Percentiles rank a stretch among this genome's conserved stretches.
phyloP scores from a whole-genome alignment of 2,888 invertebrate genomes.

The Eupithecia tripunctaria region DNA sequence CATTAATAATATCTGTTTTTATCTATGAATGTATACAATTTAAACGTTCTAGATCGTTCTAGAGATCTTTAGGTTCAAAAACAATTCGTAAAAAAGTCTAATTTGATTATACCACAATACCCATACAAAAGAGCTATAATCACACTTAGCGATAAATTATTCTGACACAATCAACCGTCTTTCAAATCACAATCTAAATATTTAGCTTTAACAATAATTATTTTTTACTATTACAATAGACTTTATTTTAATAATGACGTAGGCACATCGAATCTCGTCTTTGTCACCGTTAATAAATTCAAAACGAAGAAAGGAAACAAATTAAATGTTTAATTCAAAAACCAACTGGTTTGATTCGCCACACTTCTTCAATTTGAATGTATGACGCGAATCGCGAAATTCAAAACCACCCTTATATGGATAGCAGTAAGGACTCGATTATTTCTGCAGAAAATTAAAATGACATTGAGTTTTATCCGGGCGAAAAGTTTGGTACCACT shows the following conservation, averaged over 20 bases:
- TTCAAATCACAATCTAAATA: constrained; percentile 27
- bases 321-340: constrained; percentile 81
- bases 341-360: constrained; percentile 75
- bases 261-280: constrained; percentile 66
- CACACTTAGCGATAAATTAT: constrained; percentile 27
- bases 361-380: constrained; percentile 57
- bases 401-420: constrained; percentile 9
- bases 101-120: constrained; percentile 7
- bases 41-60: neutral
- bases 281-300: constrained; percentile 65
- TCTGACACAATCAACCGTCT: constrained; percentile 18
- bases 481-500: constrained; percentile 21
- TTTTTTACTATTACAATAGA: neutral
- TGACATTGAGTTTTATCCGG: constrained; percentile 28
- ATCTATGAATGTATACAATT: neutral
- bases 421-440: constrained; percentile 11
- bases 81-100: neutral
- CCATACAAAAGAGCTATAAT: constrained; percentile 10
- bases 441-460: constrained; percentile 16
- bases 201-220: constrained; percentile 55
- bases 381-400: constrained; percentile 16
- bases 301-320: constrained; percentile 74
- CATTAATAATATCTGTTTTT: neutral
- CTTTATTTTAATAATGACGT: constrained; percentile 64
- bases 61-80: neutral